Evolutionary conservation across 2,888 invertebrate genomes (phyloP), one percentile per base, ranked within the genome.

Genomic region (Sussaba pulchella): DNA sequence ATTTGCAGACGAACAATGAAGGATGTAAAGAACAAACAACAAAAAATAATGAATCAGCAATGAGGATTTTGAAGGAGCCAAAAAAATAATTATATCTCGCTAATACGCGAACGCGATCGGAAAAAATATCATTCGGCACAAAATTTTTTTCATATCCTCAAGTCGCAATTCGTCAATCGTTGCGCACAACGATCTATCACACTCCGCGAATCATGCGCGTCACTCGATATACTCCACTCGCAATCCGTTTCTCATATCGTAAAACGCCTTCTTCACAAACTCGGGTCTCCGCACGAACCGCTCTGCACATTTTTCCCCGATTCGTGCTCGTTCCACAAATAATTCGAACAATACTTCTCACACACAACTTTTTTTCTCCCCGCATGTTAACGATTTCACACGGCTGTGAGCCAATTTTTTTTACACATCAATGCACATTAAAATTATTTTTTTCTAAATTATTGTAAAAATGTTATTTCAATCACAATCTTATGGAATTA

Each of bases 181-280:
- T 10, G 10, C 2, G 31, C 31, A 31, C 54, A 24, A 24, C 12
- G 43, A 69, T 64, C 64, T 64, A 31, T 47, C 63, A 3, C 63
- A 21, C 63, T 43, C n/a, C n/a, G 63, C 43, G 43, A 24, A 61
- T 19, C 14, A 21, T 54, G 52, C 41, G 57, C 57, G 57, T 57
- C 57, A 57, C 31, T 17, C 31, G 57, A 57, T 57, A 57, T 17
- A 4, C 43, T 4, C n/a, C 43, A n/a, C 8, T 9, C 6, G 14
- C 12, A 21, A 52, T 14, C 31, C 57, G 17, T 31, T 57, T 57
- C 57, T 57, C 57, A 14, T 57, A 57, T 57, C 57, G 57, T 17
- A 17, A 57, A 57, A 31, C 31, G 31, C 57, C 6, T 6, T 57
- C 57, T 14, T 57, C 57, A 12, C 6, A 31, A 57, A 36, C 31